Base-by-base conservation (phyloP, 2,113 vertebrate genomes). In the Hypomesus transpacificus region DNA sequence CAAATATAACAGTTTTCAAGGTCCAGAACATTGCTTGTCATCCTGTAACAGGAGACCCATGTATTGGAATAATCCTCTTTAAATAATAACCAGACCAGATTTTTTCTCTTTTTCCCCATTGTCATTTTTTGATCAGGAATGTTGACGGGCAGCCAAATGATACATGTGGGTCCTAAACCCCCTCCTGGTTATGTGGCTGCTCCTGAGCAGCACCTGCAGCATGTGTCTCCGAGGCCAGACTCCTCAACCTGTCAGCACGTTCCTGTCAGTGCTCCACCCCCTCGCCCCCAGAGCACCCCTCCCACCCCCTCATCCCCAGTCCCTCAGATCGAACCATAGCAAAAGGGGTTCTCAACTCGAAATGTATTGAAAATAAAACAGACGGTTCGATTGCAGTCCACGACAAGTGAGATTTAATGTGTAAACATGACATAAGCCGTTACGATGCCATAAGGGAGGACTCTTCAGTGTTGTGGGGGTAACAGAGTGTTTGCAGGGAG, bases 81-180 rank as follows among this genome's bases (percentile, higher is more conserved):
- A 31, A 20, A 69, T 51, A 78, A 68, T 66, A 77, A 59, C 50
- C 67, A 9, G 0, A 50, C 54, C 28, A 67, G 17, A 65, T 9
- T 26, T 3, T 21, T 3, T 17, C 11, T 18, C n/a, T 14, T 18
- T 4, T 18, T 2, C 52, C 50, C 4, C 14, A 52, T 56, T 39
- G 28, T 62, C 57, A 57, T 39, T 69, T 69, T 69, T 46, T 69
- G 21, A 52, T 46, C 59, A 71, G 81, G 80, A 87, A 88, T 82
- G 82, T 78, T 74, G 70, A 75, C 73, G 73, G 46, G 51, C 50
- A 62, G 85, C 82, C 87, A 82, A 82, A 80, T 39, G 56, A 63
- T 62, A 82, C 82, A 86, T 80, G 70, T 85, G 82, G 75, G 64
- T 63, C 80, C 52, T 14, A 7, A 78, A 56, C 20, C 22, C 51